Percentiles rank a stretch among this genome's conserved stretches.
Evolutionary conservation across 1,140 invertebrate genomes (phyloP).

Genomic region (Teleopsis dalmanni): DNA sequence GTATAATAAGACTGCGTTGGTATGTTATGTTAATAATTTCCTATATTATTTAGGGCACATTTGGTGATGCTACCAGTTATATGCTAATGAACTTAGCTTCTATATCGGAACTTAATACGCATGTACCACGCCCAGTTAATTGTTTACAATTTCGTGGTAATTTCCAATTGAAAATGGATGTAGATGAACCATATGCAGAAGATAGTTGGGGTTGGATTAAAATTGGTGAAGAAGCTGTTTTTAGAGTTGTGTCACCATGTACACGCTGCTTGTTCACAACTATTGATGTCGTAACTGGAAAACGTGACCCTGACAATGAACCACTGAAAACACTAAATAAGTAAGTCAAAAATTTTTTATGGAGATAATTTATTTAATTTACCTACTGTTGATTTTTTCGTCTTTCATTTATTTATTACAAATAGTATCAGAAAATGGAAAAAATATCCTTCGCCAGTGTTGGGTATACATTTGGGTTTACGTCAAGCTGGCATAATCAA

Average conservation of each 20-base stretch:
- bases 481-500: conserved; percentile 26
- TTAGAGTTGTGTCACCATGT: conserved; percentile 43
- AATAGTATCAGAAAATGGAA: conserved; percentile 29
- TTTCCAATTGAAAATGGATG: conserved; percentile 47
- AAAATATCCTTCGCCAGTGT: conserved; percentile 26
- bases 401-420: no score
- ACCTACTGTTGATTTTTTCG: background rate
- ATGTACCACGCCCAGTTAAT: conserved; percentile 43
- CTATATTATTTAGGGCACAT: conserved; percentile 41
- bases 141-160: conserved; percentile 49
- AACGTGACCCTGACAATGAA: conserved; percentile 47
- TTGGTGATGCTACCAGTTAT: conserved; percentile 46
- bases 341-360: conserved; percentile 11
- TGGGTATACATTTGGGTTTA: conserved; percentile 38
- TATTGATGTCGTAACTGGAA: conserved; percentile 50
- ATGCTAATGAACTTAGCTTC: conserved; percentile 47
- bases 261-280: conserved; percentile 52
- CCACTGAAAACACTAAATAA: conserved; percentile 50
- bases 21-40: background rate
- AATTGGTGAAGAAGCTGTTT: conserved; percentile 37
- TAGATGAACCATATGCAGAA: conserved; percentile 44
- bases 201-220: conserved; percentile 40
- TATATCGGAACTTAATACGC: conserved; percentile 45
- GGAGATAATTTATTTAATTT: background rate
- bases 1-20: background rate